Conservation (phyloP, 2,888 invertebrate genomes). For the Baccha elongata region DNA sequence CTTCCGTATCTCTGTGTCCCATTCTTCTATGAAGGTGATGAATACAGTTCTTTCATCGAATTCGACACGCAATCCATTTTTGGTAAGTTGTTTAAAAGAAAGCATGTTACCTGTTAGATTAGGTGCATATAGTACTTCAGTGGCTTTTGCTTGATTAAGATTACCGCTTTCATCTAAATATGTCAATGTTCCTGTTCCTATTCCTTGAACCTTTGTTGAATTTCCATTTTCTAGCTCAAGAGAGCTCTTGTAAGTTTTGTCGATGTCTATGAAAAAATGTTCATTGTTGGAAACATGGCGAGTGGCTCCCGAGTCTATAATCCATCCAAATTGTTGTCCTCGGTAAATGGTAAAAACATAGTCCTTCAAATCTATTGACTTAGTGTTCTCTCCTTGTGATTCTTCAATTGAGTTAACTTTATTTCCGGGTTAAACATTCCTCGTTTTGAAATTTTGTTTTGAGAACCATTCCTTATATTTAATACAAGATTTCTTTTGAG, state of each 20-base stretch:
- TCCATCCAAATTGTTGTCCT: not conserved
- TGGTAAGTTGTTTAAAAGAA: not conserved
- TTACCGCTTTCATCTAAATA: not conserved
- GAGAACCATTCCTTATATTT: not conserved
- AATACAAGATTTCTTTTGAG: not conserved
- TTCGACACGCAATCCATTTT: not conserved
- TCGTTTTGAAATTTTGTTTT: not conserved
- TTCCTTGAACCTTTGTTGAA: not conserved
- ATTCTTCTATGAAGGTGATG: not conserved
- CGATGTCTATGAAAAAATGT: not conserved
- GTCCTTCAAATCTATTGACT: not conserved
- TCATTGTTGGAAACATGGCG: not conserved
- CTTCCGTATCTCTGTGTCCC: conserved; percentile 9
- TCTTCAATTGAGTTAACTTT: not conserved
- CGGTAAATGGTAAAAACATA: no score
- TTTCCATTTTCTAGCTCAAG: not conserved
- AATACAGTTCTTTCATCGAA: conserved; percentile 4
- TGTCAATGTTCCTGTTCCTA: not conserved
- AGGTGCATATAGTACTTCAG: not conserved
- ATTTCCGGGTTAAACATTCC: not conserved
- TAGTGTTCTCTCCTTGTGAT: not conserved
- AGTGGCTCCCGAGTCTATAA: not conserved
- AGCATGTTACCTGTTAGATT: not conserved
- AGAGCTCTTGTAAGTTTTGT: conserved; percentile 5
- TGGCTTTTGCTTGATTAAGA: not conserved